Conservation (phyloP, 2,113 vertebrate genomes). For the Tragelaphus scriptus region DNA sequence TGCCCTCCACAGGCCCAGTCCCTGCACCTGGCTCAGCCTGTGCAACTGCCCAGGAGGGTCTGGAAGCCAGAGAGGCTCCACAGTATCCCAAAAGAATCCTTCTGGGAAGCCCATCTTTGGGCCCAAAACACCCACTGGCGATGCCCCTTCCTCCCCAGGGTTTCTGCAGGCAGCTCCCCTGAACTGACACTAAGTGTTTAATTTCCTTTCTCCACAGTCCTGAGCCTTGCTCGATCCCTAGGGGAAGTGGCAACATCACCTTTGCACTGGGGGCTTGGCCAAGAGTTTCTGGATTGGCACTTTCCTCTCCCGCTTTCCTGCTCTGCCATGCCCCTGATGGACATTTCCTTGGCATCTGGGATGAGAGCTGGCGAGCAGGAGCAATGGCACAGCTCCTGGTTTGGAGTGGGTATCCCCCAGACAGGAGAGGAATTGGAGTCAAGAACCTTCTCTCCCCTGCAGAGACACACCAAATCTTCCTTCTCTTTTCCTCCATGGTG, state of each 20-base stretch:
- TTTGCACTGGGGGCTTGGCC: background rate
- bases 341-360: background rate
- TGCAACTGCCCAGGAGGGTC: background rate
- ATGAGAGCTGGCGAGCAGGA: background rate
- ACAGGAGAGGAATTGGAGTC: background rate
- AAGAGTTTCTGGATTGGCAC: background rate
- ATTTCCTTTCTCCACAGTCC: background rate
- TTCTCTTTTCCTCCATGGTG: background rate
- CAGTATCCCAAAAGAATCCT: background rate
- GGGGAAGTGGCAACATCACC: background rate
- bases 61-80: background rate
- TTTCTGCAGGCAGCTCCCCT: background rate
- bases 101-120: rapidly evolving
- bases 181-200: background rate
- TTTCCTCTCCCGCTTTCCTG: background rate
- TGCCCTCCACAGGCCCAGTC: rapidly evolving
- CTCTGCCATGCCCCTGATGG: background rate
- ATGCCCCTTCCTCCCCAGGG: background rate
- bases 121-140: rapidly evolving
- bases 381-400: background rate
- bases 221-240: background rate
- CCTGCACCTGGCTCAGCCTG: background rate
- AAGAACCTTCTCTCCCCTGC: background rate
- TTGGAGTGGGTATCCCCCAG: background rate
- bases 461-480: background rate